Evolutionary conservation across 2,888 invertebrate species (phyloP).

Genomic region (Caenorhabditis becei): DNA sequence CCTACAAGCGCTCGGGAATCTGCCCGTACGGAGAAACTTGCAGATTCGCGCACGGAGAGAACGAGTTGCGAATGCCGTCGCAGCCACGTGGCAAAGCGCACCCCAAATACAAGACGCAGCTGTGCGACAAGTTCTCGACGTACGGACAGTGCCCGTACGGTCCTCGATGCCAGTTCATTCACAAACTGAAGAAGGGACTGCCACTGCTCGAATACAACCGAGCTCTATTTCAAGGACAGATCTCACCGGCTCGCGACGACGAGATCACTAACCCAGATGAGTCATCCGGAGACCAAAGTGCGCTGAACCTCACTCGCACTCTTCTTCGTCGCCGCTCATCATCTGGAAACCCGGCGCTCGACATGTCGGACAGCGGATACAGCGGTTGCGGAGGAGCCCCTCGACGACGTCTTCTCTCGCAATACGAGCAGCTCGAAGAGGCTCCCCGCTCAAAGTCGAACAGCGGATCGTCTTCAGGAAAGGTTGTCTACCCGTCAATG

Average conservation of each 20-base stretch:
- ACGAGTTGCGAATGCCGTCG: slow-evolving; percentile 74
- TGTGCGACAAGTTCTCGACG: slow-evolving; percentile 73
- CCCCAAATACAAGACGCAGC: slow-evolving; percentile 74
- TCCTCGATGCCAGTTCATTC: slow-evolving; percentile 73
- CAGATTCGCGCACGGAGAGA: slow-evolving; percentile 79
- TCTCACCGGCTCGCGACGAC: slow-evolving; percentile 71
- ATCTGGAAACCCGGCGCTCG: background rate
- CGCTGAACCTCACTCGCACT: slow-evolving; percentile 13
- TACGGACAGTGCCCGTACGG: slow-evolving; percentile 72
- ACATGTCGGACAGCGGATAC: slow-evolving; percentile 58
- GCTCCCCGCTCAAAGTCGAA: background rate
- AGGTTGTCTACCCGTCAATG: slow-evolving; percentile 55
- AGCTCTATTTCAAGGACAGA: slow-evolving; percentile 60
- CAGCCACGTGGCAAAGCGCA: slow-evolving; percentile 74
- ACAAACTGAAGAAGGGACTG: slow-evolving; percentile 72
- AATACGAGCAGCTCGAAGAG: slow-evolving; percentile 17
- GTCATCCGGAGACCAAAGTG: slow-evolving; percentile 26
- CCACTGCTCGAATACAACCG: slow-evolving; percentile 71
- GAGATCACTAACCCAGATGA: slow-evolving; percentile 65
- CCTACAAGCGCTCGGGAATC: slow-evolving; percentile 69
- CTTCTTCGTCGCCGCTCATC: slow-evolving; percentile 24
- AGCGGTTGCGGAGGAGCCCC: slow-evolving; percentile 4
- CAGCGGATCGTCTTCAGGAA: background rate
- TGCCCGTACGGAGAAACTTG: slow-evolving; percentile 78
- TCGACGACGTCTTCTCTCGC: slow-evolving; percentile 4